These are phyloP conservation scores for Aproaerema taeniolella DNA, from an alignment of 2,888 invertebrate genomes.

Conservation along the genomic window DNA sequence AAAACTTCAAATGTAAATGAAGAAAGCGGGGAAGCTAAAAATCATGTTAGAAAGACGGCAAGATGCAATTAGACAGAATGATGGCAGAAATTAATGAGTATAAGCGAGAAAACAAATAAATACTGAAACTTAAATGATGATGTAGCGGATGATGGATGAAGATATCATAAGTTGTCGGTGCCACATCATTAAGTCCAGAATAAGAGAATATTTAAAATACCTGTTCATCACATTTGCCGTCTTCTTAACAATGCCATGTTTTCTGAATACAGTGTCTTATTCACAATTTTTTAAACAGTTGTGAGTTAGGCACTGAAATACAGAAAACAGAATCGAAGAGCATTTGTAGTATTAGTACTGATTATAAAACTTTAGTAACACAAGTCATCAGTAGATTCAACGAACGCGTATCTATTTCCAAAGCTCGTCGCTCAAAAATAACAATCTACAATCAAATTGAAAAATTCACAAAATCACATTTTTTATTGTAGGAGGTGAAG, in stretches of 20 bases:
- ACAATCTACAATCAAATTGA: no score
- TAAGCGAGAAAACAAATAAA: constrained; percentile 56
- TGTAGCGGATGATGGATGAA: constrained; percentile 52
- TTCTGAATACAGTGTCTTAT: no score
- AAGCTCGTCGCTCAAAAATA: no score
- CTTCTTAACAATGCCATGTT: constrained; percentile 47
- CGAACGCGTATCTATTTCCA: no score
- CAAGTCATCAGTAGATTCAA: no score
- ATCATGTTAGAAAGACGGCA: constrained; percentile 74
- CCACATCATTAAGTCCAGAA: constrained; percentile 63
- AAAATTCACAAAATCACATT: no score
- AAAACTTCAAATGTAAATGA: constrained; percentile 21
- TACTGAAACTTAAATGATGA: constrained; percentile 53
- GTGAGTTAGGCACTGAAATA: no score
- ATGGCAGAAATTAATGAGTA: constrained; percentile 65
- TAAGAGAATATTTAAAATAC: constrained; percentile 30
- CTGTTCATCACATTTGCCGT: constrained; percentile 67
- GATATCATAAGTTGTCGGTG: constrained; percentile 62
- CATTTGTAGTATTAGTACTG: constrained; percentile 7
- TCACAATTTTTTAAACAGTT: no score
- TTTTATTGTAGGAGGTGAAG: no score
- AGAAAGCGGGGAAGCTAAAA: constrained; percentile 46
- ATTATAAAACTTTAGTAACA: no score
- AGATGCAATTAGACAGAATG: constrained; percentile 67
- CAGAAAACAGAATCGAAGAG: constrained; percentile 4